These are phyloP conservation scores for Campylomormyrus tamandua DNA, from an alignment of 2,113 vertebrate genomes.

Conservation along the genomic window DNA sequence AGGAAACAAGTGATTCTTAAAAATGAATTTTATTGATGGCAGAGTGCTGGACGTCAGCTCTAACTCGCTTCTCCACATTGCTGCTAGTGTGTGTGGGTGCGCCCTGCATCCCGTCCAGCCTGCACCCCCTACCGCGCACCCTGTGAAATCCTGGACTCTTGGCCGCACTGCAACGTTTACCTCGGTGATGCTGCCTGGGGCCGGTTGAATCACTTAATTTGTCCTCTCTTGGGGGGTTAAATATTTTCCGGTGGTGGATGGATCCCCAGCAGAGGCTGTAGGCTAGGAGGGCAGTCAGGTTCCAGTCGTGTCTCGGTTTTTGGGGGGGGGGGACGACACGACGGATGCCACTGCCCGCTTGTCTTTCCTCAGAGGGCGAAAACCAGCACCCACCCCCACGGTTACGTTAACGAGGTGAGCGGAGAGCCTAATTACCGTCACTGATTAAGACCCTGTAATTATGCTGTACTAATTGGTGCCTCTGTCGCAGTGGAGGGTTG, in stretches of 20 bases:
- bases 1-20: not conserved
- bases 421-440: not conserved
- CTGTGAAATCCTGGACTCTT: not conserved
- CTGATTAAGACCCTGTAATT: conserved; percentile 3
- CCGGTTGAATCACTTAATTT: not conserved
- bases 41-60: not conserved
- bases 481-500: not conserved
- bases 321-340: not conserved
- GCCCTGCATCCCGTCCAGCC: not conserved
- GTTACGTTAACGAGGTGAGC: not conserved
- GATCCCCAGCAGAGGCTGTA: not conserved
- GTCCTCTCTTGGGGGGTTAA: not conserved
- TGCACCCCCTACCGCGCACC: not conserved
- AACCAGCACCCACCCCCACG: not conserved
- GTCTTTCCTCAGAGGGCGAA: not conserved
- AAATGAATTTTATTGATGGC: not conserved
- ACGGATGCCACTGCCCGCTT: not conserved
- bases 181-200: not conserved
- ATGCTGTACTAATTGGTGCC: not conserved
- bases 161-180: not conserved
- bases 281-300: not conserved
- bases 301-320: not conserved
- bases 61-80: not conserved
- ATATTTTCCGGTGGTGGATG: not conserved
- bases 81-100: not conserved